phyloP scores from a whole-genome alignment of 37 sponge, comb jelly and placozoan genomes.

The Beroe forskalii region DNA sequence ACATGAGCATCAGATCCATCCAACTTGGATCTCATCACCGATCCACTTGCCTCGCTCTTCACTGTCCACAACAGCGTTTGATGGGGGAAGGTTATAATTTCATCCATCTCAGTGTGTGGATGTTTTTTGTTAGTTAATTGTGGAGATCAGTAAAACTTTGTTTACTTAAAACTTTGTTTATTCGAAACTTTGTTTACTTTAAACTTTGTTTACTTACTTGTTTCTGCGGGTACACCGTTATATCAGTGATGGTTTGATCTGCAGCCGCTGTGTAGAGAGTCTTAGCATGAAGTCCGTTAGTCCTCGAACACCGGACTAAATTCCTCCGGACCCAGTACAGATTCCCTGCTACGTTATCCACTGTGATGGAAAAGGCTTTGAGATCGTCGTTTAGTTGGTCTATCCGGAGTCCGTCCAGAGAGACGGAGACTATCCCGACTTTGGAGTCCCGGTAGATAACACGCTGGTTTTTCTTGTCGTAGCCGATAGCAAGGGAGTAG shows the following conservation, averaged over 20 bases:
- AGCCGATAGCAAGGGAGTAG: slow-evolving; percentile 38
- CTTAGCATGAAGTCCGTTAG: not conserved
- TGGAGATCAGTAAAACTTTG: too few species aligned
- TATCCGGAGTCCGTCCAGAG: slow-evolving; percentile 3
- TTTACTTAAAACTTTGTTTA: too few species aligned
- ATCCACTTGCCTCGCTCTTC: not conserved
- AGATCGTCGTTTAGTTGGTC: not conserved
- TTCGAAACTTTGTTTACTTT: too few species aligned
- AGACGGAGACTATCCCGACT: slow-evolving; percentile 18
- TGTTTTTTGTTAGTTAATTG: too few species aligned
- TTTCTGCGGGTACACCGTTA: slow-evolving; percentile 28
- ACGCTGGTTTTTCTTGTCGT: slow-evolving; percentile 18
- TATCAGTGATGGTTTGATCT: not conserved
- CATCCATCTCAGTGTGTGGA: too few species aligned
- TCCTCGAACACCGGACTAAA: not conserved
- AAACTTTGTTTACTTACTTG: too few species aligned
- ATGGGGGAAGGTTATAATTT: too few species aligned
- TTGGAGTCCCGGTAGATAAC: slow-evolving; percentile 35
- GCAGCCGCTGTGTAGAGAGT: slow-evolving; percentile 37
- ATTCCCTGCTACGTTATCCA: slow-evolving; percentile 44
- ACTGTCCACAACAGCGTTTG: slow-evolving; percentile 22
- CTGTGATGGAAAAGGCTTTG: slow-evolving; percentile 13
- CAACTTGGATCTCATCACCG: not conserved
- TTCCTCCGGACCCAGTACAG: slow-evolving; percentile 39
- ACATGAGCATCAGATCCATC: not conserved